These are phyloP conservation scores for Drosophila asahinai DNA, from an alignment of 1,140 invertebrate species.

Conservation along the genomic window DNA sequence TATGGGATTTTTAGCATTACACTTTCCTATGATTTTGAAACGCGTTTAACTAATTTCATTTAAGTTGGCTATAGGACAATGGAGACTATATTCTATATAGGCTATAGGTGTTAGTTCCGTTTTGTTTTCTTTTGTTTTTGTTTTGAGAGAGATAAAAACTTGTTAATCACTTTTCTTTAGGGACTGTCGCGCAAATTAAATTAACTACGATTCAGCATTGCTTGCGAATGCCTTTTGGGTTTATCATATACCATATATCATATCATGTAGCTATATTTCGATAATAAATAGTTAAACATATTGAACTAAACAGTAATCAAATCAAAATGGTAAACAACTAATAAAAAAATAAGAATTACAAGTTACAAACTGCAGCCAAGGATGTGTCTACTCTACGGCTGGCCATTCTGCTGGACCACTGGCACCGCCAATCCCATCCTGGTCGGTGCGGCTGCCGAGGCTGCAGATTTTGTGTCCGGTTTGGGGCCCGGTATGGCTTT, in stretches of 20 bases:
- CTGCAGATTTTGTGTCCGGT: constrained; percentile 61
- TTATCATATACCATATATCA: constrained; percentile 36
- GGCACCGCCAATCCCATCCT: constrained; percentile 31
- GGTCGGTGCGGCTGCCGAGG: constrained; percentile 22
- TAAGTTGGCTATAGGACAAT: constrained; percentile 78
- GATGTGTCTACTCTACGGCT: constrained; percentile 30
- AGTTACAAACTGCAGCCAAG: constrained; percentile 50
- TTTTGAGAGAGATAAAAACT: constrained; percentile 62
- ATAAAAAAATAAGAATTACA: constrained; percentile 65
- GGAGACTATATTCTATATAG: constrained; percentile 68
- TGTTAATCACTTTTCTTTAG: constrained; percentile 76
- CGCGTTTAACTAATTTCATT: constrained; percentile 74
- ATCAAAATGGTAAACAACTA: constrained; percentile 76
- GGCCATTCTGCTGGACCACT: constrained; percentile 34
- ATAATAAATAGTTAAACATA: constrained; percentile 83
- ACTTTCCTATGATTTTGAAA: constrained; percentile 79
- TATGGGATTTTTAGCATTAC: constrained; percentile 56
- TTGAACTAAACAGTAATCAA: constrained; percentile 81
- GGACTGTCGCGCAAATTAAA: constrained; percentile 81
- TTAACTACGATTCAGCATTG: constrained; percentile 65
- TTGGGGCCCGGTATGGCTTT: constrained; percentile 76
- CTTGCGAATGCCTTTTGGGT: constrained; percentile 36
- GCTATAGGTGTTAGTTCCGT: constrained; percentile 67
- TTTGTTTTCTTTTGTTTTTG: constrained; percentile 13
- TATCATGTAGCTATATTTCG: constrained; percentile 75